Conservation (phyloP, 2,888 invertebrate species). For the Pegoplata infirma region DNA sequence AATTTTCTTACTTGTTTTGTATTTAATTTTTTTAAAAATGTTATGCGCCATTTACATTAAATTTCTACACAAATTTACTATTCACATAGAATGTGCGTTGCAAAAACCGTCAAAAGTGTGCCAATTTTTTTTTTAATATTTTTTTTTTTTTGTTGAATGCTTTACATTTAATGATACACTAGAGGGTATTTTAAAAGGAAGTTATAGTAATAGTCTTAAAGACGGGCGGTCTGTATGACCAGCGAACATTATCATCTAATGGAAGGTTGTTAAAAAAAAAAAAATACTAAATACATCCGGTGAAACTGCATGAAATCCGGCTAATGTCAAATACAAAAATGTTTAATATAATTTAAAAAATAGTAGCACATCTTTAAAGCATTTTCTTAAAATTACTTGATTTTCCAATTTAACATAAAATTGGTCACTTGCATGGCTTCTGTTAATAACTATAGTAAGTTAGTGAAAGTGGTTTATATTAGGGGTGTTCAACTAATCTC, state of each 20-base stretch:
- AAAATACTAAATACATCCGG: not conserved
- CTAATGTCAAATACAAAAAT: not conserved
- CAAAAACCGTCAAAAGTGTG: conserved; percentile 36
- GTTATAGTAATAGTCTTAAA: conserved; percentile 25
- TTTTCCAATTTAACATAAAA: too few species aligned
- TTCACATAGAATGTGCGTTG: conserved; percentile 6
- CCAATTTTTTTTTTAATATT: not conserved
- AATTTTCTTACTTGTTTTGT: too few species aligned
- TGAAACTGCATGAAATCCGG: not conserved
- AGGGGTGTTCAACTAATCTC: too few species aligned
- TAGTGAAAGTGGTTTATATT: not conserved
- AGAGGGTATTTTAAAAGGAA: conserved; percentile 15
- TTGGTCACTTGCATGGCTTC: too few species aligned
- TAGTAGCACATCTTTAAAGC: too few species aligned
- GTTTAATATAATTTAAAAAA: too few species aligned
- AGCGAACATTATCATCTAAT: not conserved
- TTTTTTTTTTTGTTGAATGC: not conserved
- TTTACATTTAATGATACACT: conserved; percentile 28
- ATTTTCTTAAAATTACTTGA: too few species aligned
- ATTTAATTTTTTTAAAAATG: conserved; percentile 22
- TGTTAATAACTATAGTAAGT: too few species aligned
- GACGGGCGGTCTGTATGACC: not conserved
- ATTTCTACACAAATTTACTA: not conserved
- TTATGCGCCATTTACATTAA: conserved; percentile 23
- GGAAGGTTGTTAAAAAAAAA: not conserved